These are phyloP conservation scores for Carcina quercana DNA, from an alignment of 2,888 invertebrate genomes.

Conservation along the genomic window DNA sequence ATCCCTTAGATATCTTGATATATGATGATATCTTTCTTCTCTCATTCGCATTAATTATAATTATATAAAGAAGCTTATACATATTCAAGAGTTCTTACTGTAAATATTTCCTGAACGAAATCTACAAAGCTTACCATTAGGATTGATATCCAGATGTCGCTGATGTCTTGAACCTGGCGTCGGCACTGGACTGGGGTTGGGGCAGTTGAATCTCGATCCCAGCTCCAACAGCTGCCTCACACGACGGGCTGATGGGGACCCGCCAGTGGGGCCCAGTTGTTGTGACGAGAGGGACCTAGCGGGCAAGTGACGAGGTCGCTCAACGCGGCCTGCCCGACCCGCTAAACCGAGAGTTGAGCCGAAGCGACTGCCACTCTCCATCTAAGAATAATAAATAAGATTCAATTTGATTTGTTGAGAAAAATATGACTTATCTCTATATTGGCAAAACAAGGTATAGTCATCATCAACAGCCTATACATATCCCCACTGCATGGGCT, in stretches of 20 bases:
- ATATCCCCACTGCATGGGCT: no score
- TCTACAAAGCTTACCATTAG: conserved; percentile 76
- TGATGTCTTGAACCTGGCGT: conserved; percentile 87
- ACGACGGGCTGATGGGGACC: conserved; percentile 84
- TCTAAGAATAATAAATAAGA: no score
- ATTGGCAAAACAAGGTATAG: no score
- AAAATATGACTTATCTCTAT: no score
- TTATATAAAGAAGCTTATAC: no score
- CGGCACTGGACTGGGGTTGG: conserved; percentile 82
- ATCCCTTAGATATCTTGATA: no score
- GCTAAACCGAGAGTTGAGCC: conserved; percentile 72
- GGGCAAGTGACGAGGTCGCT: conserved; percentile 76
- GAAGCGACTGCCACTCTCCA: conserved; percentile 76
- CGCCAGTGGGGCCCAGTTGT: conserved; percentile 75
- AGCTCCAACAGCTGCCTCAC: conserved; percentile 88
- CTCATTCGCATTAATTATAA: no score
- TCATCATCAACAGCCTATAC: no score
- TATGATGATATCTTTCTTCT: no score
- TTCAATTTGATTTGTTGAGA: no score
- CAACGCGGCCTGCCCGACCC: conserved; percentile 63
- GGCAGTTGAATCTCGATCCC: conserved; percentile 72
- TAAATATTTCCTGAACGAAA: no score
- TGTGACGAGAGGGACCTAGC: conserved; percentile 85
- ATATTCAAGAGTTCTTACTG: no score
- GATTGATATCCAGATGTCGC: conserved; percentile 90